Evolutionary conservation across 2,888 invertebrate species (phyloP).

Genomic region (Athalia circularis): DNA sequence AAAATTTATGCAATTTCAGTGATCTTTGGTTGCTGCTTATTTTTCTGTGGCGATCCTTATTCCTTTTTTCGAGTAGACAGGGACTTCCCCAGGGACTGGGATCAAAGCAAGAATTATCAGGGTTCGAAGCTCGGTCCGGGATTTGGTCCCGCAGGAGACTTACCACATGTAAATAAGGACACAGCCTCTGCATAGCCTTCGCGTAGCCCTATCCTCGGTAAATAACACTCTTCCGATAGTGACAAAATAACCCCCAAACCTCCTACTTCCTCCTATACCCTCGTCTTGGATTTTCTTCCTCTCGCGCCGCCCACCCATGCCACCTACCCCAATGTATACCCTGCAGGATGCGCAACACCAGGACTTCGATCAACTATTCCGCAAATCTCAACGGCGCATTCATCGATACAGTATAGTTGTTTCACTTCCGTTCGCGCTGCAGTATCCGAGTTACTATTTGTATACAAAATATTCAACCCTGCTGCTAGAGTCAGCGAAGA

Average conservation of each 20-base stretch:
- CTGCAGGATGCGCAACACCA: not conserved
- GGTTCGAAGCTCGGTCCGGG: slow-evolving; percentile 72
- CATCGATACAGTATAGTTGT: slow-evolving; percentile 31
- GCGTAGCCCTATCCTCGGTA: slow-evolving; percentile 66
- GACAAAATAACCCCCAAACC: slow-evolving; percentile 60
- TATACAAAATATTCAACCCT: no score
- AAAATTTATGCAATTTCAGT: slow-evolving; percentile 43
- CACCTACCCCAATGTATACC: slow-evolving; percentile 42
- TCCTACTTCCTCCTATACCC: slow-evolving; percentile 36
- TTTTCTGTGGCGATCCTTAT: slow-evolving; percentile 60
- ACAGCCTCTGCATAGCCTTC: slow-evolving; percentile 68
- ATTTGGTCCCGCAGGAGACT: slow-evolving; percentile 74
- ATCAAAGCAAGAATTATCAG: slow-evolving; percentile 75
- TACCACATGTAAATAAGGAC: slow-evolving; percentile 75
- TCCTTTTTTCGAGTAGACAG: slow-evolving; percentile 55
- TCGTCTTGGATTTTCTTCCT: slow-evolving; percentile 40
- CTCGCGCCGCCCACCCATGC: slow-evolving; percentile 50
- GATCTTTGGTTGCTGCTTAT: slow-evolving; percentile 49
- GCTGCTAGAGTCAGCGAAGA: no score
- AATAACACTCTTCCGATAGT: slow-evolving; percentile 74
- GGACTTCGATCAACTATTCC: slow-evolving; percentile 43
- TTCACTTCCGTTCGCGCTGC: slow-evolving; percentile 28
- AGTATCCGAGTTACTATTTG: not conserved
- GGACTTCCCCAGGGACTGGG: slow-evolving; percentile 68
- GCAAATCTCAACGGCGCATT: slow-evolving; percentile 23